phyloP scores from a whole-genome alignment of 1,140 invertebrate genomes.

The Drosophila ficusphila region DNA sequence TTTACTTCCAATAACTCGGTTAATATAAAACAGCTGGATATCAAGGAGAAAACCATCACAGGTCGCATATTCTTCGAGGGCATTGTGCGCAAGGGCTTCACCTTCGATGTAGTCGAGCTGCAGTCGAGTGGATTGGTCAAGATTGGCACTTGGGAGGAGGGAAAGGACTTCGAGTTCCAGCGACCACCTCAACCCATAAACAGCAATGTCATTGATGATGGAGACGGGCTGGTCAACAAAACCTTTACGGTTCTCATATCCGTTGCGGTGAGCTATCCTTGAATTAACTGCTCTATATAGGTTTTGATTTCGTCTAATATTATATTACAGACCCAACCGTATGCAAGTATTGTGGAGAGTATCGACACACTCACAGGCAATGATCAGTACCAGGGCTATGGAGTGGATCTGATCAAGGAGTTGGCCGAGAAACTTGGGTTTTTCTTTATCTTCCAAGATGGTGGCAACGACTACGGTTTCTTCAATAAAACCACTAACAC shows the following conservation, averaged over 20 bases:
- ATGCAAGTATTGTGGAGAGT: conserved; percentile 92
- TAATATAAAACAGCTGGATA: conserved; percentile 60
- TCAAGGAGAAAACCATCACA: conserved; percentile 87
- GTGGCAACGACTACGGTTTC: conserved; percentile 90
- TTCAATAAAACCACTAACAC: conserved; percentile 87
- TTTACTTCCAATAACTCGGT: not conserved
- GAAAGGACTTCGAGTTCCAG: conserved; percentile 71
- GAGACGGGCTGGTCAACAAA: conserved; percentile 89
- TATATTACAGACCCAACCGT: conserved; percentile 89
- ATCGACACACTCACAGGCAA: conserved; percentile 89
- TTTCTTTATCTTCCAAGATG: conserved; percentile 93
- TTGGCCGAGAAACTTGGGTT: conserved; percentile 91
- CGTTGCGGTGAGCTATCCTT: conserved; percentile 86
- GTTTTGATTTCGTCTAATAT: not conserved
- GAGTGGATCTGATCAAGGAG: conserved; percentile 91
- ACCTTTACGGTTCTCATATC: conserved; percentile 94
- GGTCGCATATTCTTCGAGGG: conserved; percentile 93
- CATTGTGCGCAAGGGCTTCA: conserved; percentile 92
- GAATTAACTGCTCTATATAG: conserved; percentile 37
- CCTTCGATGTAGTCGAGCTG: conserved; percentile 91
- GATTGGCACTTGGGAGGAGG: conserved; percentile 90
- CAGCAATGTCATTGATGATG: conserved; percentile 81
- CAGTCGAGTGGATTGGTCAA: conserved; percentile 87
- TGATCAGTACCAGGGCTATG: conserved; percentile 92
- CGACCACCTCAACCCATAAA: conserved; percentile 44